Evolutionary conservation across 2,888 invertebrate genomes (phyloP).

Genomic region (Cheiracanthium punctorium): DNA sequence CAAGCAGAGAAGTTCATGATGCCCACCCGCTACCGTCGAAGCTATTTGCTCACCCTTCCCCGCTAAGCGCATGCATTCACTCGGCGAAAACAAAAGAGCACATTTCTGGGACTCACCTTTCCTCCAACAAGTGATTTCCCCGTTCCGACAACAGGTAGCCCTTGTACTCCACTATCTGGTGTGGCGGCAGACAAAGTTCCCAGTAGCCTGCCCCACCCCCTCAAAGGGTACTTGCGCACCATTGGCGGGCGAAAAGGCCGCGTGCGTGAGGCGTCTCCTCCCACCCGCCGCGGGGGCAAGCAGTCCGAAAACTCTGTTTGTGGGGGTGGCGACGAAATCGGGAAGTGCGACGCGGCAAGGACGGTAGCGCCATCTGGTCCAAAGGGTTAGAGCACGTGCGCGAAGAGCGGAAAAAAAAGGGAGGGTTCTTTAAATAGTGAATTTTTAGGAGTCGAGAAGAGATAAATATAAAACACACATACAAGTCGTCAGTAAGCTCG

Average conservation of each 20-base stretch:
- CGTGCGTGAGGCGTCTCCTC: slow-evolving; percentile 64
- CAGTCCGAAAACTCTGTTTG: slow-evolving; percentile 25
- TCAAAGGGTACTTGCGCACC: slow-evolving; percentile 51
- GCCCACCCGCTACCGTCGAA: background rate
- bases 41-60: slow-evolving; percentile 4
- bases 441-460: background rate
- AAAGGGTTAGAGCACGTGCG: background rate
- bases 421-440: background rate
- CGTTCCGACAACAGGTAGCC: slow-evolving; percentile 45
- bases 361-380: background rate
- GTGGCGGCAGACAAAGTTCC: slow-evolving; percentile 37
- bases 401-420: background rate
- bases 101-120: background rate
- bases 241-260: slow-evolving; percentile 41
- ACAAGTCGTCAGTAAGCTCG: too few relatives aligned
- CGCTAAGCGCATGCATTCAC: background rate
- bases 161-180: slow-evolving; percentile 23
- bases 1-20: background rate
- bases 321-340: slow-evolving; percentile 60
- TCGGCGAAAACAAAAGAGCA: slow-evolving; percentile 1
- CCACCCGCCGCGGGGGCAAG: slow-evolving; percentile 47
- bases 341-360: slow-evolving; percentile 29
- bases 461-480: too few relatives aligned
- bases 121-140: slow-evolving; percentile 18
- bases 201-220: slow-evolving; percentile 67